Conservation (phyloP, 2,113 vertebrate species). For the Scophthalmus maximus region DNA sequence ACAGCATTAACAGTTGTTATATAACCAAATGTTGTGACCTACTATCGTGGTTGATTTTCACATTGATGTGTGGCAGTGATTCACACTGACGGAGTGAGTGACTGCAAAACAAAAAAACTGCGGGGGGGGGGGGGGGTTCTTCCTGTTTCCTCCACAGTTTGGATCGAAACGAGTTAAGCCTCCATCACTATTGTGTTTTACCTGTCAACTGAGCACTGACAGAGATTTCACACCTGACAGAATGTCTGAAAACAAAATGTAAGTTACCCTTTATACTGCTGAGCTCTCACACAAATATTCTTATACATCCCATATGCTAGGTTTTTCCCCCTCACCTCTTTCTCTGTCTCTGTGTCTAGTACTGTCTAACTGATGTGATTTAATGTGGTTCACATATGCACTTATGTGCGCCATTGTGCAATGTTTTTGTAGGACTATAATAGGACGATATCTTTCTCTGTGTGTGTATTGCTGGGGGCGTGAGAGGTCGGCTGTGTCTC, state of each 20-base stretch:
- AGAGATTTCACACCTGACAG: not conserved
- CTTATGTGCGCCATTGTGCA: too few species aligned
- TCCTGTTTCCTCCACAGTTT: not conserved
- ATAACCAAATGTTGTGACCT: conserved; percentile 70
- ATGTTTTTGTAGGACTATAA: not conserved
- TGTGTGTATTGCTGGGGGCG: conserved; percentile 21
- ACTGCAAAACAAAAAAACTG: not conserved
- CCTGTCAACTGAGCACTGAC: not conserved
- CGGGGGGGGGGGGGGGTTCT: not conserved
- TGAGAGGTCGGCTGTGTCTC: conserved; percentile 57
- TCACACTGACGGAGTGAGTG: conserved; percentile 31
- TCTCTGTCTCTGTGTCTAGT: too few species aligned
- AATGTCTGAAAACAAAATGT: not conserved
- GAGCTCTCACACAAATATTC: not conserved
- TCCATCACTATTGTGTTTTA: not conserved
- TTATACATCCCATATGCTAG: too few species aligned
- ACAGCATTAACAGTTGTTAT: conserved; percentile 62
- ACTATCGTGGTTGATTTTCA: conserved; percentile 57
- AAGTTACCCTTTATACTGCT: not conserved
- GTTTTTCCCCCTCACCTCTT: too few species aligned
- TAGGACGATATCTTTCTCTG: not conserved
- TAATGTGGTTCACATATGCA: too few species aligned
- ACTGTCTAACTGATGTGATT: too few species aligned
- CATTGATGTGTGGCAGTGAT: conserved; percentile 52
- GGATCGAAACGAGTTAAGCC: too few species aligned